Base-by-base conservation (phyloP, 2,113 vertebrate genomes). In the Rhadina sibilatrix region DNA sequence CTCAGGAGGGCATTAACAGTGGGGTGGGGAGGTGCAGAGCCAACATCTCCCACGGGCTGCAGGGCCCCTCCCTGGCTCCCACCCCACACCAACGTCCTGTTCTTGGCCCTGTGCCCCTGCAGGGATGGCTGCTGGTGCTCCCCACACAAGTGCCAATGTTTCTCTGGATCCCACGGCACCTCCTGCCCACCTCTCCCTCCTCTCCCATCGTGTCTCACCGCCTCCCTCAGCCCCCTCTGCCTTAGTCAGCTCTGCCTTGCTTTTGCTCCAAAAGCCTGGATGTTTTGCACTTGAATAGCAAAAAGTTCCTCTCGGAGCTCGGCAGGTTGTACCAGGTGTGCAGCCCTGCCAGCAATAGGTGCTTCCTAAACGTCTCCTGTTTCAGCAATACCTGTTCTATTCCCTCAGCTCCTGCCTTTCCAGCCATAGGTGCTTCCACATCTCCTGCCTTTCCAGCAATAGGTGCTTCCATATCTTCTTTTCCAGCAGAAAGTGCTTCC, bases 201-300 rank as follows among this genome's bases (percentile, higher is more conserved):
- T 57, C 83, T 86, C 42, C 87, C 30, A 3, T 77, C 11, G 6
- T n/a, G 5, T 79, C 90, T 69, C 68, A 80, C 83, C 6, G 0
- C 91, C 76, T 92, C 79, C 59, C 27, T n/a, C 25, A 25, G 50
- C 82, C 78, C 49, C 20, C 85, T 89, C 93, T 94, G 95, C 96
- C 95, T 96, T 81, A 90, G 61, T 79, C 74, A 78, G 87, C 85
- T 94, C 92, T 79, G 95, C 96, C 94, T 92, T 46, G 33, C 30
- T 38, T 25, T 28, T 9, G 28, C 66, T 79, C 72, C 79, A 74
- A 81, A 96, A 97, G 82, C 94, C 60, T n/a, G 10, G 53, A 40
- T 30, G 92, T 47, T 94, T 86, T 95, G 93, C 94, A 96, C 93
- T 96, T 31, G 59, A 78, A 37, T 54, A 46, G 30, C 2, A 31